Evolutionary conservation across 2,113 vertebrate species (phyloP), one percentile per base, ranked within the genome.

Genomic region (Bufo bufo): DNA sequence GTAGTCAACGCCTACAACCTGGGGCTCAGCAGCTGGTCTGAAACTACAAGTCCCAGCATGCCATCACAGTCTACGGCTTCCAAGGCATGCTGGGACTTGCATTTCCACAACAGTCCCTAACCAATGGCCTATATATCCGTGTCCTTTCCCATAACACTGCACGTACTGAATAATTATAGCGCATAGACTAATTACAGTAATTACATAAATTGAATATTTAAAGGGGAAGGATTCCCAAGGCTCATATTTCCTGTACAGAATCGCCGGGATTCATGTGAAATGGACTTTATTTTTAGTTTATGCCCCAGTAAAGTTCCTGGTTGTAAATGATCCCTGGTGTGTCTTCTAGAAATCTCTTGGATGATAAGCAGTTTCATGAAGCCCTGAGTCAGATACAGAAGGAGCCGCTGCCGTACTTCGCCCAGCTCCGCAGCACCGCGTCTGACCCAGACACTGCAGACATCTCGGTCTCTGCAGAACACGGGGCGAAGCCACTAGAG

Each of bases 351-450:
- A 92, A 91, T 66, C 91, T 98, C 47, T 90, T 98, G 81, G 95
- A 97, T 61, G 95, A 97, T 11, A 87, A 91, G 54, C 90, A 91
- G 85, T 97, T 99, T 86, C 94, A 94, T 0, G 90, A 94, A 4
- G 86, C 91, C 43, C 89, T 97, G 85, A 47, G 75, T 43, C 91
- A 91, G 77, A 90, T 85, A 17, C 87, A 92, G 56, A 90, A 90
- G 10, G 95, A 95, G 20, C 92, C 95, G 19, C 89, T 94, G 16
- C 93, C 95, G 0, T 96, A 97, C 90, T 97, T 96, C 91, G 92
- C 90, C 87, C 95, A 95, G 90, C 91, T 95, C 54, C 86, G 33
- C 75, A 89, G 89, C 49, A 66, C 89, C 89, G 89, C 33, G 19
- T 19, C 23, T 8, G 4, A 4, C 43, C 52, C 66, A 13, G 45